phyloP scores from a whole-genome alignment of 2,888 invertebrate species.

The Limnephilus marmoratus region DNA sequence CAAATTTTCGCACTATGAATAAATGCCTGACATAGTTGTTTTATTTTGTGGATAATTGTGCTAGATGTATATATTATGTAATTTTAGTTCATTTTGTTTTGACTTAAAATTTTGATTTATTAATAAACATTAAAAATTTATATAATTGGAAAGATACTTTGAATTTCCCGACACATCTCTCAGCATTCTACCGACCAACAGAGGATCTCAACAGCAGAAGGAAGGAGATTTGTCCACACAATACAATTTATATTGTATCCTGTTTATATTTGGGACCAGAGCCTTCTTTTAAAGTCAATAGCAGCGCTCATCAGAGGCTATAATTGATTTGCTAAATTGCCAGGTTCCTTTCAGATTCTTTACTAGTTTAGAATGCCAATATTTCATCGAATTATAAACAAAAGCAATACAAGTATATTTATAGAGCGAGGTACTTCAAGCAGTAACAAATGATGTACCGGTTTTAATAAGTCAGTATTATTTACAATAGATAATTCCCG shows the following conservation, averaged over 20 bases:
- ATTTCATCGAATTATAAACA: background rate
- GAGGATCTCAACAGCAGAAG: background rate
- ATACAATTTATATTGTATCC: background rate
- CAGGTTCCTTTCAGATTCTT: background rate
- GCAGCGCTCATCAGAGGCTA: background rate
- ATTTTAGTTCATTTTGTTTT: constrained; percentile 66
- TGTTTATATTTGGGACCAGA: background rate
- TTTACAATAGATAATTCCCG: background rate
- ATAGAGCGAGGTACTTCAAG: no score
- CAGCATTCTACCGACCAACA: background rate
- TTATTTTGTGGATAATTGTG: constrained; percentile 67
- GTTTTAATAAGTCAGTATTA: background rate
- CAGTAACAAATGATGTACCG: background rate
- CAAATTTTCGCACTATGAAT: constrained; percentile 64
- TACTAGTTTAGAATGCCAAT: background rate
- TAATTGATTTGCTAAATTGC: background rate
- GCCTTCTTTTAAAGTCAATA: background rate
- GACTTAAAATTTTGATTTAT: constrained; percentile 66
- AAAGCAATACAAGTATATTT: background rate
- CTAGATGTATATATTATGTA: constrained; percentile 66
- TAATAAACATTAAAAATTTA: constrained; percentile 66
- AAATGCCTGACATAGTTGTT: constrained; percentile 65
- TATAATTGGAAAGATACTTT: constrained; percentile 61
- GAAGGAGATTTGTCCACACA: background rate
- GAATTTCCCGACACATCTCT: constrained; percentile 20